Percentiles rank a stretch among this genome's conserved stretches.
Evolutionary conservation across 2,888 invertebrate species (phyloP).

Genomic region (Plemyria rubiginata): DNA sequence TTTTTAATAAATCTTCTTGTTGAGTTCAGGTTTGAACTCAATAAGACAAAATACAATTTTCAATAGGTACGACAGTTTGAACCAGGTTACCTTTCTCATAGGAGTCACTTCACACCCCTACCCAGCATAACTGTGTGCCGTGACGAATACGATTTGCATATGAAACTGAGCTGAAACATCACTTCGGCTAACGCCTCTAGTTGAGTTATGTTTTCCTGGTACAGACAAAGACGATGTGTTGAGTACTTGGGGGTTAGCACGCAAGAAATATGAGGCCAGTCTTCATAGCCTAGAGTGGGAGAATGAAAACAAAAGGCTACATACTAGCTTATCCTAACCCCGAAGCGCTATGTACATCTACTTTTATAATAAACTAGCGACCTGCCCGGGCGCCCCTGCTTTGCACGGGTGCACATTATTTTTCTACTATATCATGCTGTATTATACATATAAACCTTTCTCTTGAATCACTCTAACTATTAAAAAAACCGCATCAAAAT

Average conservation of each 20-base stretch:
- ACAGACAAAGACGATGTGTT: constrained; percentile 48
- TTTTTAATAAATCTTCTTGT: no score
- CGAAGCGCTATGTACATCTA: not conserved
- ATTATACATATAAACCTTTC: no score
- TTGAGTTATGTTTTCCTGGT: constrained; percentile 56
- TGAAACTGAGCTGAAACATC: constrained; percentile 61
- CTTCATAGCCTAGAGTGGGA: constrained; percentile 17
- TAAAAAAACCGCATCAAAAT: no score
- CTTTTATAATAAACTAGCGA: no score
- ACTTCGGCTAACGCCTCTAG: constrained; percentile 52
- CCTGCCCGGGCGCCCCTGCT: no score
- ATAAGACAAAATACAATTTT: no score
- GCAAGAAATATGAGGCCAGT: constrained; percentile 29
- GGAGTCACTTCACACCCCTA: constrained; percentile 22
- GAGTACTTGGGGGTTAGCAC: constrained; percentile 37
- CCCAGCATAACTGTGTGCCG: constrained; percentile 47
- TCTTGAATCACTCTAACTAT: no score
- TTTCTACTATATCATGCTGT: no score
- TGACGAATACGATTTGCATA: constrained; percentile 68
- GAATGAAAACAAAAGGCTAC: constrained; percentile 1
- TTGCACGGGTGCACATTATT: no score
- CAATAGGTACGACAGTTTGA: not conserved
- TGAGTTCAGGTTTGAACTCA: no score
- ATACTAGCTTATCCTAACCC: not conserved
- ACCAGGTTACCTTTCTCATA: not conserved